phyloP scores from a whole-genome alignment of 2,888 invertebrate genomes.

The Oscheius sp. region DNA sequence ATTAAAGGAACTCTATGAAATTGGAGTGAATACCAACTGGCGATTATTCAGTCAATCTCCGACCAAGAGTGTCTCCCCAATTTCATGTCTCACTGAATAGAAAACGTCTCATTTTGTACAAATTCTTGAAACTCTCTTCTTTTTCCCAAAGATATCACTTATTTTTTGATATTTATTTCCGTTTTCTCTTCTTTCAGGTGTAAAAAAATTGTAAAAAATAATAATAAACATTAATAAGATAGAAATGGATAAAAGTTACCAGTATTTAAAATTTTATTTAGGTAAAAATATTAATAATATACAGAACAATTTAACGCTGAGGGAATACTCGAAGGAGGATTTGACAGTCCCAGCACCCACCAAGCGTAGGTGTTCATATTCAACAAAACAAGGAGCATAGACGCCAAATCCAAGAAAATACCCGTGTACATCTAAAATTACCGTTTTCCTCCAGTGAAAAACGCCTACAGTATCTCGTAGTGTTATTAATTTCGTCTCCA shows the following conservation, averaged over 20 bases:
- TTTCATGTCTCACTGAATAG: constrained; percentile 4
- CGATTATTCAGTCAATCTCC: constrained; percentile 24
- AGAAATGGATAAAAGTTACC: too few species aligned
- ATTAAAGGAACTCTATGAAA: constrained; percentile 39
- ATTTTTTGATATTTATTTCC: too few species aligned
- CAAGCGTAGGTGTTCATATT: constrained; percentile 59
- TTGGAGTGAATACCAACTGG: constrained; percentile 39
- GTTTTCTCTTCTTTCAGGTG: too few species aligned
- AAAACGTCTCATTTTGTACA: neutral
- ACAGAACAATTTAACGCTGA: constrained; percentile 1
- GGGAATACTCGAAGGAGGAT: neutral
- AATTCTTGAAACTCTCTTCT: neutral
- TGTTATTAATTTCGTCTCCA: constrained; percentile 53
- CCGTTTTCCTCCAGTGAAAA: neutral
- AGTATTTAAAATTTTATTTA: neutral
- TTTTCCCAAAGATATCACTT: too few species aligned
- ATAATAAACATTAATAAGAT: too few species aligned
- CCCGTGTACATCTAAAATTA: constrained; percentile 47
- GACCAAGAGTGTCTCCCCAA: constrained; percentile 22
- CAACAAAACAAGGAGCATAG: constrained; percentile 50
- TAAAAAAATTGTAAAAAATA: too few species aligned
- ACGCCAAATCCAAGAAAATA: constrained; percentile 51
- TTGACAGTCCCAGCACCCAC: constrained; percentile 48
- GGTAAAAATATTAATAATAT: constrained; percentile 5
- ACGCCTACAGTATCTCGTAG: constrained; percentile 48